Conservation (phyloP, 2,888 invertebrate species). For the Latheticus oryzae region DNA sequence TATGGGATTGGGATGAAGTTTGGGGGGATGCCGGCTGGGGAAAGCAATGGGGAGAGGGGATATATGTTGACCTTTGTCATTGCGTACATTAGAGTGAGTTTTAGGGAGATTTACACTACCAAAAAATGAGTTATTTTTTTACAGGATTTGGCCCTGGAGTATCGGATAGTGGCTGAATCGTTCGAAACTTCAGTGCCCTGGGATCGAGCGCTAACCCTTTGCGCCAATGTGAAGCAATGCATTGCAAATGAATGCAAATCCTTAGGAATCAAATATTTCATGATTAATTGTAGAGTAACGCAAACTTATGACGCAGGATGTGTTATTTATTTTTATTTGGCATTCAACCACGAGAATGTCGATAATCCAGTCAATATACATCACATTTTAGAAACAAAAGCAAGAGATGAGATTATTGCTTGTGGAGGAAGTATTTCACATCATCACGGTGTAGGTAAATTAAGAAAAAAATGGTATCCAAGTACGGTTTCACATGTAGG, state of each 20-base stretch:
- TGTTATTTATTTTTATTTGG: slow-evolving; percentile 80
- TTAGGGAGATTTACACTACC: neutral
- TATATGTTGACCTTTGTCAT: slow-evolving; percentile 98
- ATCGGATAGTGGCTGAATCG: slow-evolving; percentile 91
- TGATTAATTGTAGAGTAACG: slow-evolving; percentile 87
- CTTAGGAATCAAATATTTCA: slow-evolving; percentile 71
- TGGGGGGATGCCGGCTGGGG: slow-evolving; percentile 91
- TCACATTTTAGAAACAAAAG: slow-evolving; percentile 87
- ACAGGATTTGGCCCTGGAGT: slow-evolving; percentile 91
- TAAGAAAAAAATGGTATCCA: slow-evolving; percentile 88
- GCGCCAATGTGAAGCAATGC: slow-evolving; percentile 89
- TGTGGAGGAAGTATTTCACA: slow-evolving; percentile 94
- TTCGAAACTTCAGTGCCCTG: slow-evolving; percentile 99
- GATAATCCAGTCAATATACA: slow-evolving; percentile 87
- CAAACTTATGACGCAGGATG: slow-evolving; percentile 98
- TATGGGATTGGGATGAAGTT: slow-evolving; percentile 81
- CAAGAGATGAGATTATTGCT: slow-evolving; percentile 91
- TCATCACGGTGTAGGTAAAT: slow-evolving; percentile 97
- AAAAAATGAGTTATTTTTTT: slow-evolving; percentile 50
- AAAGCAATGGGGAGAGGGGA: slow-evolving; percentile 93
- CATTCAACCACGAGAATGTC: slow-evolving; percentile 64
- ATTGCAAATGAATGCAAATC: slow-evolving; percentile 74
- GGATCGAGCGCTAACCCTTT: slow-evolving; percentile 87
- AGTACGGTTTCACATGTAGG: slow-evolving; percentile 87
- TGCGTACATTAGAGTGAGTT: slow-evolving; percentile 91